Percentiles rank a stretch among this genome's conserved stretches.
phyloP scores from a whole-genome alignment of 92 coral and sea anemone species.

The Bergia puertoricense region DNA sequence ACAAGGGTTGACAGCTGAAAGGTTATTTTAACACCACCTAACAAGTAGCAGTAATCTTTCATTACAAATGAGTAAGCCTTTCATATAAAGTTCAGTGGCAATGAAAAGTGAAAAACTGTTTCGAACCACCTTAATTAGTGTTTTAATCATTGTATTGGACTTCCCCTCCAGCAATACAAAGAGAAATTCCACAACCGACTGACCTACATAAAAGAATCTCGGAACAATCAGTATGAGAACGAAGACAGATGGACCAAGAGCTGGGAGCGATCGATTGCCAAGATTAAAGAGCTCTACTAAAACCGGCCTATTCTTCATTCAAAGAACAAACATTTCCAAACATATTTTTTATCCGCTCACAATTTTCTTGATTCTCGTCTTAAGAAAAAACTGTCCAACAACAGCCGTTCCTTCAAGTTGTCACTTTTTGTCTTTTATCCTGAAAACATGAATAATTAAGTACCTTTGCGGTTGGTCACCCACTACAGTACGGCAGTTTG shows the following conservation, averaged over 20 bases:
- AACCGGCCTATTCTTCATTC: background rate
- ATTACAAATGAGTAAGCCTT: too few relatives aligned
- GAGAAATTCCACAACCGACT: slow-evolving; percentile 73
- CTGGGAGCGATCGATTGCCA: slow-evolving; percentile 84
- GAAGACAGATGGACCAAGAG: slow-evolving; percentile 88
- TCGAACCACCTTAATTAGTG: background rate
- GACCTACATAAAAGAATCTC: slow-evolving; percentile 57
- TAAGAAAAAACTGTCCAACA: background rate
- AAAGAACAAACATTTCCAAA: too few relatives aligned
- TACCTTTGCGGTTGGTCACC: too few relatives aligned
- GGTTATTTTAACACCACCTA: too few relatives aligned
- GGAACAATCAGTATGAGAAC: slow-evolving; percentile 58
- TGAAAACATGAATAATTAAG: too few relatives aligned
- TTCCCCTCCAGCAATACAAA: slow-evolving; percentile 72
- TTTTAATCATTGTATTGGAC: background rate
- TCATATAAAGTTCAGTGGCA: too few relatives aligned
- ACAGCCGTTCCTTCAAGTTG: too few relatives aligned
- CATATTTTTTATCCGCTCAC: background rate
- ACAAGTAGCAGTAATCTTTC: too few relatives aligned
- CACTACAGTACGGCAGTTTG: too few relatives aligned
- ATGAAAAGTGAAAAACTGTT: too few relatives aligned
- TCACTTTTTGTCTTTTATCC: too few relatives aligned
- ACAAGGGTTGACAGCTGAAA: too few relatives aligned
- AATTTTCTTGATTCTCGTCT: background rate
- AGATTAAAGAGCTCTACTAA: slow-evolving; percentile 88